Evolutionary conservation across 2,888 invertebrate species (phyloP), one percentile per base, ranked within the genome.

Genomic region (Cheiracanthium punctorium): DNA sequence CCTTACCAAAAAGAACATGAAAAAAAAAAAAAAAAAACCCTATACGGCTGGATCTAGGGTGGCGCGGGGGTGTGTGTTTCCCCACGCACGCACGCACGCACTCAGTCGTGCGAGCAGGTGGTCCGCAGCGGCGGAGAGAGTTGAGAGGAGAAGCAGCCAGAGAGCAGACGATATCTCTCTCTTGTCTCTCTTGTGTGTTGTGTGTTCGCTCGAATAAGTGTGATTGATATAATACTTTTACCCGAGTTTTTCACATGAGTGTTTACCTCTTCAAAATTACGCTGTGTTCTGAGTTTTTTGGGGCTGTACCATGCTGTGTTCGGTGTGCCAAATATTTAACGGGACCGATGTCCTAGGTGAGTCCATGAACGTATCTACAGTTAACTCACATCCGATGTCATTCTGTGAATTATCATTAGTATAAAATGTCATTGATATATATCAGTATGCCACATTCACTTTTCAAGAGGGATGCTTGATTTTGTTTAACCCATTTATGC

Each of bases 71-170:
- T 17, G 48, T 7, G 48, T 7, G 48, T 48, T 7, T 48, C 2
- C 17, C 7, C n/a, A n/a, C n/a, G n/a, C 17, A 12, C 48, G 10
- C 48, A 48, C 48, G 48, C 48, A 48, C 48, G 12, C 48, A 82
- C 20, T 37, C 82, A 43, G 41, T n/a, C 69, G 29, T 69, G 71
- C 82, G 41, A 82, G 82, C 82, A 82, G 82, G 82, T 82, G 82
- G 82, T 82, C 65, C 20, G 64, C 29, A 32, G 70, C 20, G 33
- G 20, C 37, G 29, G 24, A 67, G n/a, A 48, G 29, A 28, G 14
- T 14, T n/a, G 52, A 30, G 72, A 43, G 48, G 41, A 33, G 74
- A 52, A 24, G 32, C 29, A 29, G 33, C 29, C 48, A 8, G 29
- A 20, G 65, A 74, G 72, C 20, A 14, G 64, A 32, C 65, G 73